These are phyloP conservation scores for Dermatemys mawii DNA, from an alignment of 2,113 vertebrate species.

Conservation along the genomic window DNA sequence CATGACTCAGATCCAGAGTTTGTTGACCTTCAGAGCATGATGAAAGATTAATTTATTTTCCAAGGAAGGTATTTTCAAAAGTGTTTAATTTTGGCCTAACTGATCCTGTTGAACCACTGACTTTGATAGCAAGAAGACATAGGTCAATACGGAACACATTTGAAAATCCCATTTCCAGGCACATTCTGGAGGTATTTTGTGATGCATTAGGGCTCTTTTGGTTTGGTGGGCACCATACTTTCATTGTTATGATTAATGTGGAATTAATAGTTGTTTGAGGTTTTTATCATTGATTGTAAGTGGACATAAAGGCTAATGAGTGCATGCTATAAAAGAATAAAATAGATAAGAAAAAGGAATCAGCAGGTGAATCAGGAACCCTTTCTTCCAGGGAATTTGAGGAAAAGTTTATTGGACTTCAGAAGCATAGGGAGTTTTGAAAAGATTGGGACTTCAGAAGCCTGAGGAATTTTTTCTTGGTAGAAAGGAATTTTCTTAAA, in stretches of 20 bases:
- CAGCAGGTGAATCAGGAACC: not conserved
- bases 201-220: no score
- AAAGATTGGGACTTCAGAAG: not conserved
- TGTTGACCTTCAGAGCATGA: no score
- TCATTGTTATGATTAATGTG: not conserved
- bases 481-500: not conserved
- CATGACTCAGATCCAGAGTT: not conserved
- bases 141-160: no score
- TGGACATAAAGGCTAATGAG: not conserved
- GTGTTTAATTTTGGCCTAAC: not conserved
- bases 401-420: not conserved
- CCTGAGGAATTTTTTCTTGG: not conserved
- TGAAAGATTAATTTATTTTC: no score
- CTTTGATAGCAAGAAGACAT: no score
- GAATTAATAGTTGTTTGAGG: not conserved
- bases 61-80: not conserved
- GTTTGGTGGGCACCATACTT: not conserved
- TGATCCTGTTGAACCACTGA: not conserved
- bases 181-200: no score
- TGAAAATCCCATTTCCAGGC: no score
- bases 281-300: not conserved
- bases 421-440: not conserved
- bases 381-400: not conserved
- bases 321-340: not conserved
- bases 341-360: conserved; percentile 10